Conservation (phyloP, 1,140 invertebrate species). For the Sarcophaga peregrina region DNA sequence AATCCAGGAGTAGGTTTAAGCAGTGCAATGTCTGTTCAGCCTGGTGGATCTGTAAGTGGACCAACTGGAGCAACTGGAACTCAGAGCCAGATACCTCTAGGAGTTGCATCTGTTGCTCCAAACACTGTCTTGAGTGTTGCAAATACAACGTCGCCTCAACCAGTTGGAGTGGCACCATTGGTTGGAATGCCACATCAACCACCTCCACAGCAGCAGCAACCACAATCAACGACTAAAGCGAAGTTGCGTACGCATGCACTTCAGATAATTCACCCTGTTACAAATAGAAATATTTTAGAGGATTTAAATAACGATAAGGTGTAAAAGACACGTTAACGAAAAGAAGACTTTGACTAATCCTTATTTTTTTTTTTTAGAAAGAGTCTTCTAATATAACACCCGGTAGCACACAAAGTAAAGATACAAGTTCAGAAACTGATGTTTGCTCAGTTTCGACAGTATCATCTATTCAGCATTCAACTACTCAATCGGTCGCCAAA, state of each 20-base stretch:
- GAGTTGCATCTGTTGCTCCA: constrained; percentile 49
- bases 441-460: not conserved
- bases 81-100: not conserved
- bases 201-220: constrained; percentile 51
- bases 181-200: constrained; percentile 51
- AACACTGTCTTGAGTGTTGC: constrained; percentile 55
- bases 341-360: not conserved
- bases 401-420: not conserved
- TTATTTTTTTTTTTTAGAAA: not conserved
- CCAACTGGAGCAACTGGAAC: not conserved
- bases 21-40: not conserved
- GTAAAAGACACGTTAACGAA: constrained; percentile 18
- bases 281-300: constrained; percentile 62
- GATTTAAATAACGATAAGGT: constrained; percentile 56
- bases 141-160: constrained; percentile 55
- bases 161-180: constrained; percentile 53
- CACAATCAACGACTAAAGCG: constrained; percentile 47
- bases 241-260: constrained; percentile 54
- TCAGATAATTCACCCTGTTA: constrained; percentile 59
- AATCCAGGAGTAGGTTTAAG: constrained; percentile 27
- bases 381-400: not conserved
- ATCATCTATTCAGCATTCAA: not conserved
- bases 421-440: not conserved
- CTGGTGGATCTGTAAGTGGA: not conserved
- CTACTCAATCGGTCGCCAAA: not conserved